Conservation (phyloP, 2,113 vertebrate genomes). For the Lophius piscatorius region DNA sequence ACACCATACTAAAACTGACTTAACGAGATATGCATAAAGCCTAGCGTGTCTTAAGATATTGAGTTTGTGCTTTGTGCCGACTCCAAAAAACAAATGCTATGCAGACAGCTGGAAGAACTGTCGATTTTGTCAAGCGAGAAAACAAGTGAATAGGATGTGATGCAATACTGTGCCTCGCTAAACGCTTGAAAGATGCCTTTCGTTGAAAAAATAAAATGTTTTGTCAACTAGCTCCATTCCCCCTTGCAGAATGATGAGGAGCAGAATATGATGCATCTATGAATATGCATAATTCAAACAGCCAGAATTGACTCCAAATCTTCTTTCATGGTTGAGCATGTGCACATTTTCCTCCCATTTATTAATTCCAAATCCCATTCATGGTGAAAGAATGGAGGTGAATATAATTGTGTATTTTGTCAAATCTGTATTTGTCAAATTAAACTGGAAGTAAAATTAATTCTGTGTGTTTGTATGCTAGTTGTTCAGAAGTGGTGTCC, state of each 20-base stretch:
- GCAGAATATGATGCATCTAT: slow-evolving; percentile 50
- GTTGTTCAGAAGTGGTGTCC: slow-evolving; percentile 80
- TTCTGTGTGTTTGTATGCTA: slow-evolving; percentile 67
- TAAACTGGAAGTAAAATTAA: slow-evolving; percentile 73
- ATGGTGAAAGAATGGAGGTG: slow-evolving; percentile 63
- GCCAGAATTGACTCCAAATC: slow-evolving; percentile 65
- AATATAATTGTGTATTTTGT: slow-evolving; percentile 78
- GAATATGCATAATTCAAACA: slow-evolving; percentile 74
- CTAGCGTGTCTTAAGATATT: slow-evolving; percentile 45
- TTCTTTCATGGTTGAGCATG: slow-evolving; percentile 63
- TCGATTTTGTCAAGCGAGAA: slow-evolving; percentile 26
- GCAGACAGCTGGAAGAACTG: slow-evolving; percentile 40
- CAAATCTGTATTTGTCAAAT: slow-evolving; percentile 72
- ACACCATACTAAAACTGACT: slow-evolving; percentile 47
- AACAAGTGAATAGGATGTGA: slow-evolving; percentile 54
- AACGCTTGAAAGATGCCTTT: slow-evolving; percentile 58
- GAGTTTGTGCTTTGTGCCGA: slow-evolving; percentile 59
- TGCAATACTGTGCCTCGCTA: slow-evolving; percentile 48
- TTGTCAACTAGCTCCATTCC: slow-evolving; percentile 69
- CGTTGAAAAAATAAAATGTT: slow-evolving; percentile 52
- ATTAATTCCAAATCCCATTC: slow-evolving; percentile 75
- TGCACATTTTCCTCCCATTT: slow-evolving; percentile 54
- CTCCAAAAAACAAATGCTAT: slow-evolving; percentile 61
- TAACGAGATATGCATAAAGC: slow-evolving; percentile 38
- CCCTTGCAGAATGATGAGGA: slow-evolving; percentile 58